These are phyloP conservation scores for Tetraodon nigroviridis DNA, from an alignment of 2,113 vertebrate species.

Conservation along the genomic window DNA sequence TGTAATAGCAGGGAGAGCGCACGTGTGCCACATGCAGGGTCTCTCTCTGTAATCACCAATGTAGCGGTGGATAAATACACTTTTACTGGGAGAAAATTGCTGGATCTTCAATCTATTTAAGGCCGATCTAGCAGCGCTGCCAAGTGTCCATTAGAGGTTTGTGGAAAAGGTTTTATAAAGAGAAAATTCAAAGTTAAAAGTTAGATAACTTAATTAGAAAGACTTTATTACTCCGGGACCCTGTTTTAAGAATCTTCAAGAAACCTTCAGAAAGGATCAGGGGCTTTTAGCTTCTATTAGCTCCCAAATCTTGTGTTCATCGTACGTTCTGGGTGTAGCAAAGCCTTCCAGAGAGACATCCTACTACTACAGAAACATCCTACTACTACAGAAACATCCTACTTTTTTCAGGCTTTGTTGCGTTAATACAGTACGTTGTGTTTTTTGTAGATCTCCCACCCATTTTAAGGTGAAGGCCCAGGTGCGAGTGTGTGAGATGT, in stretches of 20 bases:
- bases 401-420: no score
- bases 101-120: conserved; percentile 14
- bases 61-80: conserved; percentile 15
- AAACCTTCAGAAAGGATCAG: no score
- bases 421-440: neutral
- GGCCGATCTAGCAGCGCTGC: conserved; percentile 1
- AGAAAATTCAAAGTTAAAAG: neutral
- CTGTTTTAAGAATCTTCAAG: no score
- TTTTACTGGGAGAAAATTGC: conserved; percentile 22
- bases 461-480: conserved; percentile 85
- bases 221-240: conserved; percentile 2
- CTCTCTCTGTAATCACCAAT: conserved; percentile 38
- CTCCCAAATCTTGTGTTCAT: no score
- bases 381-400: no score
- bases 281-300: no score
- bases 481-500: conserved; percentile 86
- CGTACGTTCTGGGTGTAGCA: no score
- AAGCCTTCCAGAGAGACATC: no score
- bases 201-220: neutral
- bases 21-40: conserved; percentile 28
- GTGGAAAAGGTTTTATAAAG: conserved; percentile 1
- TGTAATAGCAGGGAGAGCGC: conserved; percentile 17
- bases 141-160: conserved; percentile 12
- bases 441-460: conserved; percentile 67
- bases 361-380: no score